phyloP scores from a whole-genome alignment of 2,113 vertebrate genomes.

The Entelurus aequoreus region DNA sequence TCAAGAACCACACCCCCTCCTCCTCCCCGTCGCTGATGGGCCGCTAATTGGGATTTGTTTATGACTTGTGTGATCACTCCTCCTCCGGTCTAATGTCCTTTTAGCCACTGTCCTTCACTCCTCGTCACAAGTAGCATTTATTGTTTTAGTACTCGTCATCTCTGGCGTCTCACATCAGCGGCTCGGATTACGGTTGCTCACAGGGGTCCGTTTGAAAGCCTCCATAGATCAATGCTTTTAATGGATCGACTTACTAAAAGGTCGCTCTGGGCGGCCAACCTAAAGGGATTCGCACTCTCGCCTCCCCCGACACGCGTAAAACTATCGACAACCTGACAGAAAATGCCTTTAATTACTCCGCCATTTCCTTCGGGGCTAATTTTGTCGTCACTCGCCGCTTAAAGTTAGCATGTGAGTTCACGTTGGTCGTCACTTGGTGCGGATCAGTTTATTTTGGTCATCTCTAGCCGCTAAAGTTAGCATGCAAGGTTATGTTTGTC shows the following conservation, averaged over 20 bases:
- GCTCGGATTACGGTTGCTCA: slow-evolving; percentile 28
- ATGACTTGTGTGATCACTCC: slow-evolving; percentile 29
- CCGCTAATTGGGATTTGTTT: slow-evolving; percentile 55
- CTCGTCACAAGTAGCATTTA: too few species aligned
- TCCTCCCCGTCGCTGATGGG: slow-evolving; percentile 15
- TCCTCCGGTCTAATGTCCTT: slow-evolving; percentile 34
- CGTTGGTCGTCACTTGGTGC: too few species aligned
- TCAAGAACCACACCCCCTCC: slow-evolving; percentile 8
- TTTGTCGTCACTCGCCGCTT: too few species aligned
- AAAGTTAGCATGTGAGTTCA: too few species aligned
- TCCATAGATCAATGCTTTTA: slow-evolving; percentile 33
- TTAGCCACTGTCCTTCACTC: slow-evolving; percentile 23
- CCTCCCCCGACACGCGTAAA: background rate
- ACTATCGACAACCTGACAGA: background rate
- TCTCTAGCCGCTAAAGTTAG: too few species aligned
- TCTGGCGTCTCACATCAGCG: background rate
- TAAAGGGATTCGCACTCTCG: background rate
- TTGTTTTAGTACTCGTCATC: too few species aligned
- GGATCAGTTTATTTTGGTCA: too few species aligned
- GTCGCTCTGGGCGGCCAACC: background rate
- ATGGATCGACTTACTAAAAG: slow-evolving; percentile 27
- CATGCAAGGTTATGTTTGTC: too few species aligned
- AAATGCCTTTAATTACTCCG: too few species aligned
- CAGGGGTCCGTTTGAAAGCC: slow-evolving; percentile 19
- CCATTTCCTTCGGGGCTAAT: too few species aligned